Percentiles rank a stretch among this genome's conserved stretches.
phyloP scores from a whole-genome alignment of 2,113 vertebrate species.

The Acanthisitta chloris region DNA sequence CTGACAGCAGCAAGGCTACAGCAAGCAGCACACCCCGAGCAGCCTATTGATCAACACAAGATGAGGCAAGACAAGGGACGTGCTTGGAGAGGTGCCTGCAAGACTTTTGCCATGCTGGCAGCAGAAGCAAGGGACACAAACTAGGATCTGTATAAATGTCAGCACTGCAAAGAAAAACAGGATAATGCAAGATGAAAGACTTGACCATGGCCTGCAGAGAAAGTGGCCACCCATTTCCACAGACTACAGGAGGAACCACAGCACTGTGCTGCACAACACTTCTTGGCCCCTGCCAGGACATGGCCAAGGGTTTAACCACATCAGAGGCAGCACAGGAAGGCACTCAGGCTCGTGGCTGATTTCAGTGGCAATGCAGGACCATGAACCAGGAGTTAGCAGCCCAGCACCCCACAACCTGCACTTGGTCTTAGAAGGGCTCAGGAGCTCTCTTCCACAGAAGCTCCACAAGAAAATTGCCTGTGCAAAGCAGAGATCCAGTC shows the following conservation, averaged over 20 bases:
- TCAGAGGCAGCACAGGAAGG: background rate
- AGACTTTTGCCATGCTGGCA: conserved; percentile 38
- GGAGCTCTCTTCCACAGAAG: background rate
- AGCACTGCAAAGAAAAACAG: background rate
- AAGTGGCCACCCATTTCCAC: background rate
- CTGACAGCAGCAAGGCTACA: conserved; percentile 12
- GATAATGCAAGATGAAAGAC: background rate
- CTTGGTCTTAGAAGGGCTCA: background rate
- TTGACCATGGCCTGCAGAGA: background rate
- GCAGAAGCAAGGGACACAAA: background rate
- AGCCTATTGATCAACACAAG: conserved; percentile 36
- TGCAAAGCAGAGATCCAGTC: background rate
- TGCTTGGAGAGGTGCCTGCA: conserved; percentile 47
- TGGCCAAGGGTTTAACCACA: background rate
- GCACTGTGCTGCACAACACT: accelerated
- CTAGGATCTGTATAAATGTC: background rate
- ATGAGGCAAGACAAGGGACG: conserved; percentile 44
- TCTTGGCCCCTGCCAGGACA: background rate
- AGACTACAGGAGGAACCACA: background rate
- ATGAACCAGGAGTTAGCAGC: background rate
- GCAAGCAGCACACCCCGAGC: background rate
- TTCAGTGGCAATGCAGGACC: background rate
- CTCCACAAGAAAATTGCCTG: background rate
- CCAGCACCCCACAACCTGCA: background rate
- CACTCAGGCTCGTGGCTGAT: background rate